Base-by-base conservation (phyloP, 2,113 vertebrate species). In the Poeciliopsis prolifica region DNA sequence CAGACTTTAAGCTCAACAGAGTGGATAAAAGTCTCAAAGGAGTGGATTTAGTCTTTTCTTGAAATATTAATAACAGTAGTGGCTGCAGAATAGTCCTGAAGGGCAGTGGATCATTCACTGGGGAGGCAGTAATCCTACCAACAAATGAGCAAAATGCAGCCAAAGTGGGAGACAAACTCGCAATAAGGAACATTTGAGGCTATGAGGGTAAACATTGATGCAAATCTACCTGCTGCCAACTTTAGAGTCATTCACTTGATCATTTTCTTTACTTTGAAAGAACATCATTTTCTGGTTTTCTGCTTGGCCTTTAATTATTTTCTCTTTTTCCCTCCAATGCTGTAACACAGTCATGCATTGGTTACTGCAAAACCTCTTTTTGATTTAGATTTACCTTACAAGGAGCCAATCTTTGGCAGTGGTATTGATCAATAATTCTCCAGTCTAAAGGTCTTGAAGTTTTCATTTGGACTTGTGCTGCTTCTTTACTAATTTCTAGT, bases 101-200 rank as follows among this genome's bases (percentile, higher is more conserved):
- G 64, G 65, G 58, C 42, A 62, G 3, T 24, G 44, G 63, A 37
- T 75, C 26, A 60, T 48, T 66, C 61, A 4, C 60, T 6, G 19
- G n/a, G 70, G 40, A 75, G 73, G 65, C 40, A 5, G 4, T 82
- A 78, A 88, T 79, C 77, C 68, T 79, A 31, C 64, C 61, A 9
- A 14, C 29, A 30, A 62, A 70, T 1, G 5, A 71, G n/a, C 35
- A 69, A 68, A 72, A 42, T 30, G 37, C 74, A 67, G 63, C 22
- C 10, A 40, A 0, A 12, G 54, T 61, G 68, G n/a, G n/a, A 63
- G 67, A 62, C 72, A 35, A 84, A 61, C n/a, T n/a, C 19, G 9
- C 3, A 61, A 13, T 26, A 40, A 67, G 24, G 24, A 64, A 72
- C 1, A 70, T 58, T 14, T 0, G 10, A 61, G 58, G 65, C 61